Evolutionary conservation across 2,888 invertebrate genomes (phyloP).

Genomic region (Aphrophora alni): DNA sequence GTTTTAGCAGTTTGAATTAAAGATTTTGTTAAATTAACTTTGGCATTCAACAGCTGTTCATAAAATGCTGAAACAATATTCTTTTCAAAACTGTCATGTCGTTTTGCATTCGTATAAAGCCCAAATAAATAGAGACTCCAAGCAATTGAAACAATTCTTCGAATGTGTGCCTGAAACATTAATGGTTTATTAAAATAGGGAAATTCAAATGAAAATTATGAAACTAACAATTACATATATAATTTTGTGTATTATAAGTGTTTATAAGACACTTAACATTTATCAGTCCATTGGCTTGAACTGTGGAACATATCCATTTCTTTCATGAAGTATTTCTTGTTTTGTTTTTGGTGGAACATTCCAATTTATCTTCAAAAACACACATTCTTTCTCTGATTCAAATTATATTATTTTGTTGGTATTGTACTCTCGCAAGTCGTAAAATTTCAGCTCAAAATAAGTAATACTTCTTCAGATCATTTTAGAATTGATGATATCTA

Average conservation of each 20-base stretch:
- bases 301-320: conserved; percentile 67
- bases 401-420: conserved; percentile 66
- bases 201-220: too few relatives aligned
- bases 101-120: not conserved
- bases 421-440: conserved; percentile 78
- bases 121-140: not conserved
- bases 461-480: conserved; percentile 86
- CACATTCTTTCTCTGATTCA: conserved; percentile 60
- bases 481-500: too few relatives aligned
- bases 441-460: conserved; percentile 78
- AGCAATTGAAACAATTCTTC: not conserved
- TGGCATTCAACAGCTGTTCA: not conserved
- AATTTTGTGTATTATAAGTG: too few relatives aligned
- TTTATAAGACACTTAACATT: too few relatives aligned
- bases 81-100: not conserved
- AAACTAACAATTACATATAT: too few relatives aligned
- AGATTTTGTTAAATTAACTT: not conserved
- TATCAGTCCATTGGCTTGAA: too few relatives aligned
- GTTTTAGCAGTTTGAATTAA: not conserved
- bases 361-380: conserved; percentile 59
- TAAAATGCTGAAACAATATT: not conserved
- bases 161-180: not conserved
- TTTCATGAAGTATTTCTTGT: conserved; percentile 67
- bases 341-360: conserved; percentile 63
- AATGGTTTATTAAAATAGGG: too few relatives aligned